Percentiles rank a stretch among this genome's conserved stretches.
Evolutionary conservation across 64 coral and sea anemone species (phyloP).

Genomic region (Porites lutea): DNA sequence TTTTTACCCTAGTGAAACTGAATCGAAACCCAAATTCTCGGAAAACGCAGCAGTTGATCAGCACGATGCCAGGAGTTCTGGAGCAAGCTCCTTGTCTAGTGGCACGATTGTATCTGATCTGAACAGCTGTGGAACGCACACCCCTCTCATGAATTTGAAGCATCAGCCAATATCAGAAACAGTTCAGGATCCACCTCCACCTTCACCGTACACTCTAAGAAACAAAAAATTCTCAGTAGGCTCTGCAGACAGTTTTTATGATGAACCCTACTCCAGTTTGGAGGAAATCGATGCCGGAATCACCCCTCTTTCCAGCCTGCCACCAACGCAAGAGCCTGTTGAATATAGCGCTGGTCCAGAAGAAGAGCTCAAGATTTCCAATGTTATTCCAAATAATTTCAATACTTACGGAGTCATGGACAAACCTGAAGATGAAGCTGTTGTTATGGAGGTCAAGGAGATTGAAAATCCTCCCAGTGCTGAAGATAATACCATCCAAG

Average conservation of each 20-base stretch:
- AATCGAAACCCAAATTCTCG: not conserved
- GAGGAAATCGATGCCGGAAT: constrained; percentile 81
- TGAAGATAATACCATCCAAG: not conserved
- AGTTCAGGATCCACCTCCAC: not conserved
- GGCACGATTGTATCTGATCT: not conserved
- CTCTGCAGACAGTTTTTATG: constrained; percentile 81
- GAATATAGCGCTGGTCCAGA: not conserved
- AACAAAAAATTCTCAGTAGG: constrained; percentile 80
- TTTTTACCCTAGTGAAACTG: not conserved
- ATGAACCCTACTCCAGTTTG: constrained; percentile 83
- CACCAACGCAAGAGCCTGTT: not conserved
- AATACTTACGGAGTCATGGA: constrained; percentile 17
- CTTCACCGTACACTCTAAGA: constrained; percentile 36
- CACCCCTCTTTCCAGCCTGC: constrained; percentile 40
- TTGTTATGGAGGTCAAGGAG: constrained; percentile 46
- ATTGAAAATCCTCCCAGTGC: not conserved
- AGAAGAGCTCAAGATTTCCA: not conserved
- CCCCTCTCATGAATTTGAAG: not conserved
- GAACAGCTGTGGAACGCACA: not conserved
- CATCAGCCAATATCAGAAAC: not conserved
- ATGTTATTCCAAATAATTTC: not conserved
- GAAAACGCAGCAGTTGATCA: not conserved
- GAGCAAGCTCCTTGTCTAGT: constrained; percentile 6
- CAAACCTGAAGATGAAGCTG: constrained; percentile 28
- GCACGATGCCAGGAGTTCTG: constrained; percentile 9